These are phyloP conservation scores for Troides helena DNA, from an alignment of 2,888 invertebrate genomes.

Conservation along the genomic window DNA sequence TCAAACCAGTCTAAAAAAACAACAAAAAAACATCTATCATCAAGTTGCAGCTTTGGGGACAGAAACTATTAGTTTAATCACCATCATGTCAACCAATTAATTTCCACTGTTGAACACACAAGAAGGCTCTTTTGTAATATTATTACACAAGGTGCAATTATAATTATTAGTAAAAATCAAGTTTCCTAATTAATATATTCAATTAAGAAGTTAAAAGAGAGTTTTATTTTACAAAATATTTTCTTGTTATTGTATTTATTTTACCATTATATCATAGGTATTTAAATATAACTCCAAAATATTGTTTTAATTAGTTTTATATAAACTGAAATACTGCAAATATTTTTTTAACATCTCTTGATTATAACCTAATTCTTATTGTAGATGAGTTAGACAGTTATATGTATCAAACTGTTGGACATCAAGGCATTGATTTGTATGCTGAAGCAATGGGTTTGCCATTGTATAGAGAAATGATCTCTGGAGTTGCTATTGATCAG, in stretches of 20 bases:
- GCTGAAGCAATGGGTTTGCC: constrained; percentile 97
- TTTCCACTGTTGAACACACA: too few species aligned
- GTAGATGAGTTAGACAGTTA: constrained; percentile 96
- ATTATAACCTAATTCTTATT: constrained; percentile 35
- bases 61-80: too few species aligned
- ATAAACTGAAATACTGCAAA: too few species aligned
- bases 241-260: background rate
- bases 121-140: too few species aligned
- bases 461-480: constrained; percentile 90
- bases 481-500: constrained; percentile 90
- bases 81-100: too few species aligned
- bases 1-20: too few species aligned
- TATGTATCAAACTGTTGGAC: constrained; percentile 99
- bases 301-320: too few species aligned
- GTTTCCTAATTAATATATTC: background rate
- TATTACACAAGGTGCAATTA: too few species aligned
- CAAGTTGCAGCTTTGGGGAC: too few species aligned
- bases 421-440: constrained; percentile 94
- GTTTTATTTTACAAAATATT: background rate
- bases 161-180: background rate
- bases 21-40: too few species aligned
- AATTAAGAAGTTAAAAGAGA: background rate
- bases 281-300: too few species aligned
- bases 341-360: background rate
- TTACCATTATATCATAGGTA: too few species aligned